A percentile compares a stretch with the other conserved stretches of the same genome.
These are phyloP conservation scores for Sebastiscus tertius DNA, from an alignment of 2,797 vertebrate genomes.

Conservation along the genomic window DNA sequence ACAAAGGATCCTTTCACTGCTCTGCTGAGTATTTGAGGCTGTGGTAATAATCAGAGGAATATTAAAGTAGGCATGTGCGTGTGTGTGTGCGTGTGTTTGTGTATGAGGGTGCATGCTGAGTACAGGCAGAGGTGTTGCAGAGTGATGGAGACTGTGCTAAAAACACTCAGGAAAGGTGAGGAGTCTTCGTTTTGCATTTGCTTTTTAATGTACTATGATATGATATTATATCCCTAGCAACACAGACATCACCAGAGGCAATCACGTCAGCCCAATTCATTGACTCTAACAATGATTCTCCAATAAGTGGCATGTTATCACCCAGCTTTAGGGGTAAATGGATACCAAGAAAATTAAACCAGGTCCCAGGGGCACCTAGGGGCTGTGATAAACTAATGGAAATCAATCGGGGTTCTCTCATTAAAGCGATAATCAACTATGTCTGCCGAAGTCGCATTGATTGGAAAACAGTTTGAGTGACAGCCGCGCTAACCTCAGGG, in stretches of 20 bases:
- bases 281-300: conserved; percentile 49
- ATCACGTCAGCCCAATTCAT: conserved; percentile 40
- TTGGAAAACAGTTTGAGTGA: conserved; percentile 72
- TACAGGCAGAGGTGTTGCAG: background rate
- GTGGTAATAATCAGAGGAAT: background rate
- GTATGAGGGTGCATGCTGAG: background rate
- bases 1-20: background rate
- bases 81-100: background rate
- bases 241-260: conserved; percentile 29
- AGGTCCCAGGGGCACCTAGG: conserved; percentile 19
- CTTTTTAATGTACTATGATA: background rate
- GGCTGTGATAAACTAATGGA: conserved; percentile 64
- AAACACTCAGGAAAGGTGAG: background rate
- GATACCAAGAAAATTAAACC: conserved; percentile 68
- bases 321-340: conserved; percentile 51
- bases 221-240: conserved; percentile 24
- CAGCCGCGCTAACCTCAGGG: conserved; percentile 61
- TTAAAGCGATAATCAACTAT: conserved; percentile 76
- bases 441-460: conserved; percentile 66
- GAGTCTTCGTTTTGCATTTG: background rate
- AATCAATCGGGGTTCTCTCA: conserved; percentile 72
- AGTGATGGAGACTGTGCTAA: background rate
- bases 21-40: background rate
- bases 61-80: background rate
- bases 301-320: conserved; percentile 50